Evolutionary conservation across 1,140 invertebrate species (phyloP).

Genomic region (Brachionus plicatilis): DNA sequence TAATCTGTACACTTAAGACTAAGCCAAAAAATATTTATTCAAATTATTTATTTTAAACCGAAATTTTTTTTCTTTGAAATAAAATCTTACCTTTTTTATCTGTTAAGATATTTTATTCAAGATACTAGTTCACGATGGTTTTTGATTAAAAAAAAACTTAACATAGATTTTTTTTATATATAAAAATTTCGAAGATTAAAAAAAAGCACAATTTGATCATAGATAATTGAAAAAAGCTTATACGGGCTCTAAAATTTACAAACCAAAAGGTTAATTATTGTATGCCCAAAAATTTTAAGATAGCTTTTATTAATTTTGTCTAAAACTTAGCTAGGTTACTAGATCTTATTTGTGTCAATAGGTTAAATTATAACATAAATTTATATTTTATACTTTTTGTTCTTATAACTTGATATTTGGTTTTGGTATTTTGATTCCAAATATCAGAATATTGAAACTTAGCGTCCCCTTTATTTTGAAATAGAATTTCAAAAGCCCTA

Average conservation of each 20-base stretch:
- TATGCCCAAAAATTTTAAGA: not conserved
- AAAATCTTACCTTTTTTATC: not conserved
- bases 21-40: not conserved
- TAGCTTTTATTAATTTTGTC: not conserved
- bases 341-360: not conserved
- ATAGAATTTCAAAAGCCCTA: too few relatives aligned
- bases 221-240: slow-evolving; percentile 2
- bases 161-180: not conserved
- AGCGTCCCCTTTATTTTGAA: too few relatives aligned
- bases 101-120: not conserved
- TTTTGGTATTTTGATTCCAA: too few relatives aligned
- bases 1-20: not conserved
- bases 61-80: not conserved
- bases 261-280: not conserved
- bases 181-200: not conserved
- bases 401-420: too few relatives aligned
- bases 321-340: not conserved
- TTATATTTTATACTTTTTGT: too few relatives aligned
- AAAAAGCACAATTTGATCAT: not conserved
- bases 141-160: not conserved
- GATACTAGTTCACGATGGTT: not conserved
- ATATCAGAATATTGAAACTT: too few relatives aligned
- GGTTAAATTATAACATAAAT: not conserved
- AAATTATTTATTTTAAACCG: not conserved
- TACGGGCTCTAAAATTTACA: not conserved